Base-by-base conservation (phyloP, 2,888 invertebrate species). In the Dynastes hyllus region DNA sequence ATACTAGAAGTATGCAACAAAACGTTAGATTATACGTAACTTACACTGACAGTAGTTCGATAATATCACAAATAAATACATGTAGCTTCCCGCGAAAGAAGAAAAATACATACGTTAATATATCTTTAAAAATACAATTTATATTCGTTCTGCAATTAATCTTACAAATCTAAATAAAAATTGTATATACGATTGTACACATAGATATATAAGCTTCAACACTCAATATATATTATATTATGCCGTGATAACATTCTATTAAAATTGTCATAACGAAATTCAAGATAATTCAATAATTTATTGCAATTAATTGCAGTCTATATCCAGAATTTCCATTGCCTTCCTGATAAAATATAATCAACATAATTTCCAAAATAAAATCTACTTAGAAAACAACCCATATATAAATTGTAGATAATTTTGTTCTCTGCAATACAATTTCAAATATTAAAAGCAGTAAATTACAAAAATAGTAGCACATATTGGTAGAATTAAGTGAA, bases 31-130 rank as follows among this genome's bases (percentile, higher is more conserved):
- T 13, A 50, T 67, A 50, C 27, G 22, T 58, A 71, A 55, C 32
- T 37, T 71, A 71, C 37, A 55, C n/a, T 55, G 55, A 9, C 11
- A 51, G 69, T 71, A 71, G 16, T 71, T 71, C 11, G n/a, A 53
- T 55, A 16, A 55, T 71, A 71, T 71, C 71, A 71, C 71, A 71
- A 71, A 55, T 32, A 55, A 55, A 67, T 67, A 67, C 67, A 50
- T 45, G 32, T 45, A 63, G 29, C 32, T 63, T 32, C 32, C 27
- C 11, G 8, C 6, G 63, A 11, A 29, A 61, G 32, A 29, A 63
- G 32, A 13, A 9, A 63, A 32, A 63, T 29, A 45, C 8, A 45
- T 45, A 63, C 63, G n/a, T 13, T 32, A 32, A 13, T 32, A 63
- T 29, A 27, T 11, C n/a, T 8, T 16, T 1, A 40, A 67, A 67